A percentile compares a stretch with the other conserved stretches of the same genome.
Conservation (phyloP, 2,797 vertebrate genomes). For the Sarcophilus harrisii region DNA sequence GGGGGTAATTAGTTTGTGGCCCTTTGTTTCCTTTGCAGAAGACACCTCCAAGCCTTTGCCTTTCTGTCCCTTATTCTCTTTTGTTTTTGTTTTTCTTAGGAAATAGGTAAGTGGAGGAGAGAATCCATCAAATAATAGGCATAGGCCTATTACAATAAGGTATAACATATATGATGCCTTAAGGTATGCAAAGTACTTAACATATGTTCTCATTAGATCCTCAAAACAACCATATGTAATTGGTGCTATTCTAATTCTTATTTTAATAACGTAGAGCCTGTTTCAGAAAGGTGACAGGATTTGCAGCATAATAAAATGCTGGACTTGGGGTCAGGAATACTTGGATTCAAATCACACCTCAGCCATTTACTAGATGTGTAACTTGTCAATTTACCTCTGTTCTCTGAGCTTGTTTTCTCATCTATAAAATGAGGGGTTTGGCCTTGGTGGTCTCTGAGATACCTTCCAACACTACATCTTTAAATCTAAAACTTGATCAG, state of each 20-base stretch:
- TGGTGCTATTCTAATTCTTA: background rate
- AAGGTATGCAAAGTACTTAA: background rate
- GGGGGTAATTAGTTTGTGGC: constrained; percentile 26
- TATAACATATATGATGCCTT: background rate
- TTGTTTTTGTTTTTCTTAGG: constrained; percentile 63
- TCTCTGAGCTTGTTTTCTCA: background rate
- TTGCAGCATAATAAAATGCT: background rate
- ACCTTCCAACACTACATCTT: background rate
- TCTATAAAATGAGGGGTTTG: background rate
- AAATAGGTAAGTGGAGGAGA: constrained; percentile 6
- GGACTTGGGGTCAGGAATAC: background rate
- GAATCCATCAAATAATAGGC: background rate
- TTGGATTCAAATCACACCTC: background rate
- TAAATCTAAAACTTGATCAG: background rate
- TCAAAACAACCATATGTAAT: background rate
- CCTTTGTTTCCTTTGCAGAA: constrained; percentile 84
- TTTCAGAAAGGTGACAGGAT: background rate
- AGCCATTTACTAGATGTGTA: background rate
- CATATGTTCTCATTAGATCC: background rate
- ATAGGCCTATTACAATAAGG: background rate
- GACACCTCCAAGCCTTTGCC: constrained; percentile 76
- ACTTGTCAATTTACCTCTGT: background rate
- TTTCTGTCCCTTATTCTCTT: constrained; percentile 67
- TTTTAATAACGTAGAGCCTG: background rate
- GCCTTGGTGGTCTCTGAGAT: background rate